Conservation (phyloP, 2,113 vertebrate genomes). For the Apteryx mantelli region DNA sequence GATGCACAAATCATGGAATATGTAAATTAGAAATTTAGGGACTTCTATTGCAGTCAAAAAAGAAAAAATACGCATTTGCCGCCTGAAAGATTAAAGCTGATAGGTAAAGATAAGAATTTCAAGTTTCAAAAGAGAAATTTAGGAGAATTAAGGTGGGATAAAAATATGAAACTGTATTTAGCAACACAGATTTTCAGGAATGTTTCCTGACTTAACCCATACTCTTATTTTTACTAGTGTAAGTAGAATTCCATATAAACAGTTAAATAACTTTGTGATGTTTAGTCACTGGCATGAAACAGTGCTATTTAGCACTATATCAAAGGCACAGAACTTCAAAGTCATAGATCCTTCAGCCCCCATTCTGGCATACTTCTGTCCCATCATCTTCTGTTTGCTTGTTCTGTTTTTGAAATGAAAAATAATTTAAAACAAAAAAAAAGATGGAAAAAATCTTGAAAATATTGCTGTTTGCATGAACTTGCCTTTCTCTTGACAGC, state of each 20-base stretch:
- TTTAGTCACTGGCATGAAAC: neutral
- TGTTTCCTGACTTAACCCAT: neutral
- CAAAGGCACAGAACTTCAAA: slow-evolving; percentile 31
- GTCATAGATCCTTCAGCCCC: neutral
- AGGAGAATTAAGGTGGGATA: neutral
- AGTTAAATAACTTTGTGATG: neutral
- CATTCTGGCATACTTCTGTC: neutral
- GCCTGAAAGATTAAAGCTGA: neutral
- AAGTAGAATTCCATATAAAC: neutral
- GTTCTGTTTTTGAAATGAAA: neutral
- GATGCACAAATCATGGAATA: neutral
- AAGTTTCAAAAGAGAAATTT: neutral
- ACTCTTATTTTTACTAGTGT: neutral
- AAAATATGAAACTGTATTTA: neutral
- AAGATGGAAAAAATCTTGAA: neutral
- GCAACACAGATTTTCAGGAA: neutral
- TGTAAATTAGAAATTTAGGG: neutral
- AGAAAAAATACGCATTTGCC: neutral
- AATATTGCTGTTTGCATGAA: neutral
- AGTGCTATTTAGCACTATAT: neutral
- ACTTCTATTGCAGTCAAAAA: neutral
- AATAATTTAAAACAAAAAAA: neutral
- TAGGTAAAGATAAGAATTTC: neutral
- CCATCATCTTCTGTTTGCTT: neutral
- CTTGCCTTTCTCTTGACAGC: neutral